phyloP scores from a whole-genome alignment of 2,113 vertebrate genomes.

The Chitala chitala region DNA sequence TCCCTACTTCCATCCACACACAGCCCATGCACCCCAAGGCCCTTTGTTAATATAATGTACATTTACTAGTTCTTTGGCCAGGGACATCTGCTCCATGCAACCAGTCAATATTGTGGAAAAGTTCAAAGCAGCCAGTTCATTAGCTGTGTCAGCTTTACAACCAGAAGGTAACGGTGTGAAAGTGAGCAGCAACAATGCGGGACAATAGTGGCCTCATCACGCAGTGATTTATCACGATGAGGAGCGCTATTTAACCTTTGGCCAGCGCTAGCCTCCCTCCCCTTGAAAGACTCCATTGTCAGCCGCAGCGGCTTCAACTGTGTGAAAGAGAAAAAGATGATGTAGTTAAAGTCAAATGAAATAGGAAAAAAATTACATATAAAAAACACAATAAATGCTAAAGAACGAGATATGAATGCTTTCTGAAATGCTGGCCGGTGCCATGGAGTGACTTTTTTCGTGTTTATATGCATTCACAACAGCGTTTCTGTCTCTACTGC shows the following conservation, averaged over 20 bases:
- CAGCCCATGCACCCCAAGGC: constrained; percentile 29
- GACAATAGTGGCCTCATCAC: constrained; percentile 95
- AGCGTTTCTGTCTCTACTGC: no score
- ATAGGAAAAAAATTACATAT: constrained; percentile 33
- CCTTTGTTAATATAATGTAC: constrained; percentile 53
- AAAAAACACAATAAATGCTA: constrained; percentile 22
- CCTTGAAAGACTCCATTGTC: constrained; percentile 78
- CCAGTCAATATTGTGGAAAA: constrained; percentile 78
- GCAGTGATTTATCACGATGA: constrained; percentile 98
- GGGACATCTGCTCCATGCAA: constrained; percentile 79
- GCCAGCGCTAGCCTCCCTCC: constrained; percentile 69
- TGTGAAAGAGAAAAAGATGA: constrained; percentile 46
- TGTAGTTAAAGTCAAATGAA: constrained; percentile 56
- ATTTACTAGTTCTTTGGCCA: constrained; percentile 54
- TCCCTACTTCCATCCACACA: neutral
- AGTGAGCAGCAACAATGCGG: constrained; percentile 77
- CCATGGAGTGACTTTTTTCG: neutral
- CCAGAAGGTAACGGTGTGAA: constrained; percentile 80
- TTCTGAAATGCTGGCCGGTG: neutral
- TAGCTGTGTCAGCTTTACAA: constrained; percentile 85
- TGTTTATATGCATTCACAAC: neutral
- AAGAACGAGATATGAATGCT: constrained; percentile 26
- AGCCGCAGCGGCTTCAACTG: constrained; percentile 64
- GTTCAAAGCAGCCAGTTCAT: constrained; percentile 79
- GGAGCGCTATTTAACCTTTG: constrained; percentile 95